Base-by-base conservation (phyloP, 1,140 invertebrate genomes). In the Drosophila novamexicana region DNA sequence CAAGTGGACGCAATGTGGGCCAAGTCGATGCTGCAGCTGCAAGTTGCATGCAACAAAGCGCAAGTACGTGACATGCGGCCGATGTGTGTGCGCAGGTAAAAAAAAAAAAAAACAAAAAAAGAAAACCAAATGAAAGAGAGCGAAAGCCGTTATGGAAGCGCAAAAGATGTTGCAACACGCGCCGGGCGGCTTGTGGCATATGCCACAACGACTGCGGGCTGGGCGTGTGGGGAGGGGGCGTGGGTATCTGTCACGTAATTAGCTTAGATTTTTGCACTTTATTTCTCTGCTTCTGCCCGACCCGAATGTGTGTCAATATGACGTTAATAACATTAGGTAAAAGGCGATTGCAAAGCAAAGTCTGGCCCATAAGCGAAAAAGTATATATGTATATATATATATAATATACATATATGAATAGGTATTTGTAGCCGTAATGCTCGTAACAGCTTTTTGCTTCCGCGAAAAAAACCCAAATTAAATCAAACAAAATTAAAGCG, bases 271-370 rank as follows among this genome's bases (percentile, higher is more conserved):
- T 88, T 73, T 59, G 22, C 45, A 18, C 64, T 49, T 64, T 58
- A 29, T 45, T 16, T 32, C 29, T 44, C 18, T 58, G n/a, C 22
- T 62, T 39, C 18, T 36, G 54, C 79, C 34, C 42, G 50, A 44
- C 57, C 59, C 49, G 73, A 89, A 88, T 82, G 79, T 88, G 70
- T 88, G 83, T 88, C 83, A 88, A 88, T 89, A 88, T 89, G 69
- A 80, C 83, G 79, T 88, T 88, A 88, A 88, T 89, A 88, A 83
- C 83, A 83, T 88, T 88, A 88, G 80, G 86, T 83, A 81, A 86
- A 88, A 86, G 81, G 84, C 73, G 77, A 79, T 86, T 86, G 82
- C 83, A 64, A 62, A 77, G 1, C 22, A 22, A 22, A 22, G 22
- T 22, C 22, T 22, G 22, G 22, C 22, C 1, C 22, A 3, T 22